Evolutionary conservation across 2,113 vertebrate species (phyloP).

Genomic region (Turdus rufiventris): DNA sequence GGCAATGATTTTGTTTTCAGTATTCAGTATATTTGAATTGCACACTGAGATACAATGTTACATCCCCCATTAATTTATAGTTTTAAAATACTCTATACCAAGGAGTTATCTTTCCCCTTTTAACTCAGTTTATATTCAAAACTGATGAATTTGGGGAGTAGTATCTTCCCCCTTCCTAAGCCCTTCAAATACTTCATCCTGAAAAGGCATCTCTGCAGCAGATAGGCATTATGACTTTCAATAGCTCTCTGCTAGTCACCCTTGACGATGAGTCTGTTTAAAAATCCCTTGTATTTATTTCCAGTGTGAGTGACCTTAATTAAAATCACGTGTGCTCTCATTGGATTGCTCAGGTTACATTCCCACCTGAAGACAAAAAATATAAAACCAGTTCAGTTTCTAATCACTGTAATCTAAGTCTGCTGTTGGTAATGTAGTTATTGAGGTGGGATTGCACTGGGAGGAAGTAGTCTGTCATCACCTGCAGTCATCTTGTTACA

Average conservation of each 20-base stretch:
- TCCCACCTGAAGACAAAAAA: neutral
- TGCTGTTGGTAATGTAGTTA: neutral
- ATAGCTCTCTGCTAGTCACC: conserved; percentile 5
- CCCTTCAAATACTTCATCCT: neutral
- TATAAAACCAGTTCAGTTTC: neutral
- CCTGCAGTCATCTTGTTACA: neutral
- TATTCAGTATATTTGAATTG: neutral
- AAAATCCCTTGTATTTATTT: neutral
- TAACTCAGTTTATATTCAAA: neutral
- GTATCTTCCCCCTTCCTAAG: neutral
- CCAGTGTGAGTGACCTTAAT: neutral
- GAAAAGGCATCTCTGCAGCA: neutral
- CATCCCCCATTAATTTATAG: neutral
- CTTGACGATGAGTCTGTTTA: neutral
- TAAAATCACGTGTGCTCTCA: neutral
- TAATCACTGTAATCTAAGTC: neutral
- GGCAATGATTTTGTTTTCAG: neutral
- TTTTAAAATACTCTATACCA: neutral
- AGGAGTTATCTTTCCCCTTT: neutral
- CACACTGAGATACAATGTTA: neutral
- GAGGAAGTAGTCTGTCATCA: conserved; percentile 37
- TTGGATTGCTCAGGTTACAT: neutral
- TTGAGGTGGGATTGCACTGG: neutral
- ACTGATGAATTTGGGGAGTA: neutral
- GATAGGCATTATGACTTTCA: neutral